Evolutionary conservation across 2,888 invertebrate genomes (phyloP), one percentile per base, ranked within the genome.

Genomic region (Luffia ferchaultella): DNA sequence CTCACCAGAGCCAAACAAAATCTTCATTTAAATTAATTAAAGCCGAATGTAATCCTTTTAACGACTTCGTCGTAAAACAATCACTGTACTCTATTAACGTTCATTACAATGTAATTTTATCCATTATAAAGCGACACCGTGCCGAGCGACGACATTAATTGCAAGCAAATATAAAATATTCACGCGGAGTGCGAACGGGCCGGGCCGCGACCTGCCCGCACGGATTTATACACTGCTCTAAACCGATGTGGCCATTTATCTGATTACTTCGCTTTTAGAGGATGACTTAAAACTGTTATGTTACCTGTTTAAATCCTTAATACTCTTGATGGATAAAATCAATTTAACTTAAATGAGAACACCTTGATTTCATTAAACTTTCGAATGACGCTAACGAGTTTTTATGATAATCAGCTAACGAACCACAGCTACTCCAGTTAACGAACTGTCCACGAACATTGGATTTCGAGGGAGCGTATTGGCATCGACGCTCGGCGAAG

Each of bases 61-160:
- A 17, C 43, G 16, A 16, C 7, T 16, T 43, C 43, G 43, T n/a
- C 17, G 45, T 16, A 45, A 16, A 45, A 45, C 18, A 48, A 48
- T 48, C 40, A 48, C 41, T 42, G 18, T 18, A 18, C 18, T 16
- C 49, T 49, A 49, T 49, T 49, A 49, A 20, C 17, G 49, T 49
- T 49, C 49, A 49, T 49, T 49, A 49, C 42, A 49, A 19, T 20
- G 49, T 49, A 43, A 49, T 49, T 49, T 43, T 49, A 42, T 49
- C 49, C 49, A 49, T 49, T 19, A 49, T 49, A 49, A 43, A 49
- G 49, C 49, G 20, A 42, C 49, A 16, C 49, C 42, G 40, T 16
- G 48, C 42, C 46, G 42, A 49, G 43, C 49, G 42, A 42, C 42
- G 43, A 19, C 42, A 20, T 49, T 49, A 49, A 49, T 49, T 43